A percentile compares a stretch with the other conserved stretches of the same genome.
phyloP scores from a whole-genome alignment of 2,797 vertebrate genomes.

The Micrastur ruficollis region DNA sequence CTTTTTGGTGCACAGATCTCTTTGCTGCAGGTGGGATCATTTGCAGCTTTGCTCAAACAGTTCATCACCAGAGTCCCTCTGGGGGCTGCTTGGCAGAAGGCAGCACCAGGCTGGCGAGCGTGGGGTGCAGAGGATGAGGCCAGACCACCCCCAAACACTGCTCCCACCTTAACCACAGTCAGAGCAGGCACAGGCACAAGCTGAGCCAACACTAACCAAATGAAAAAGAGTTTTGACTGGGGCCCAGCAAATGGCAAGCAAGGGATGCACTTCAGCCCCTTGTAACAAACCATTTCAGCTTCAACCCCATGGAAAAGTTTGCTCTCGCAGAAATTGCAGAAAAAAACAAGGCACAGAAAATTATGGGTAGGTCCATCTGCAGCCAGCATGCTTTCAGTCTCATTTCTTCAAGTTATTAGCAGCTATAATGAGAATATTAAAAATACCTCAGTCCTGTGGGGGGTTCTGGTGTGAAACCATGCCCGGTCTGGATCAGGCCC shows the following conservation, averaged over 20 bases:
- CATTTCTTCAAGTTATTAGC: not conserved
- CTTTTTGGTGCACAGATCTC: not conserved
- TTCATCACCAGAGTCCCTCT: not conserved
- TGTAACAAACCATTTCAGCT: not conserved
- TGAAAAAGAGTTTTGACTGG: not conserved
- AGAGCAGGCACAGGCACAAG: not conserved
- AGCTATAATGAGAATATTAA: not conserved
- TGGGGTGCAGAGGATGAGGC: not conserved
- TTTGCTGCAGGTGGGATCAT: not conserved
- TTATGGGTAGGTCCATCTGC: not conserved
- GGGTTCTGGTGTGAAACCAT: not conserved
- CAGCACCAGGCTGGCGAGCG: accelerated
- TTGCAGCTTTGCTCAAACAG: not conserved
- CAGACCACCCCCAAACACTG: not conserved
- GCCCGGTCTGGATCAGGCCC: not conserved
- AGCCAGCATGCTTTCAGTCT: not conserved
- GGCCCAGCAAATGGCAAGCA: accelerated
- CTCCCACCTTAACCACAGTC: not conserved
- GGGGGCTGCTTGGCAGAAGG: not conserved
- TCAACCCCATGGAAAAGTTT: not conserved
- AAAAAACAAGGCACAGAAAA: not conserved
- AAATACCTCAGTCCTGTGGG: not conserved
- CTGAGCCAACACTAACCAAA: not conserved
- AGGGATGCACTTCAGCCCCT: not conserved
- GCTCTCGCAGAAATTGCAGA: not conserved